Evolutionary conservation across 2,113 vertebrate genomes (phyloP).

Genomic region (Cephalopholis sonnerati): DNA sequence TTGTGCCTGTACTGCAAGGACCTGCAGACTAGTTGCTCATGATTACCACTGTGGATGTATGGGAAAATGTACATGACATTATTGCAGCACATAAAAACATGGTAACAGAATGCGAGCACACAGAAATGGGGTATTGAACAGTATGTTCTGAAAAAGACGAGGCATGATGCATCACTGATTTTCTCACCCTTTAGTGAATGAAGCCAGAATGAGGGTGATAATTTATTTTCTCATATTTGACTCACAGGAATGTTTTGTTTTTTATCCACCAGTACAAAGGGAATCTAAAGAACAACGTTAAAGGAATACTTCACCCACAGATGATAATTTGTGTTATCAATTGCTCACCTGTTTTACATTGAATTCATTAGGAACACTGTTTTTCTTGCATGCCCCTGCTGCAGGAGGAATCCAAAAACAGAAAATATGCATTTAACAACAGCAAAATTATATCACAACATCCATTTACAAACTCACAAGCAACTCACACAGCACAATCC

Average conservation of each 20-base stretch:
- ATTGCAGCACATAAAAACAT: constrained; percentile 27
- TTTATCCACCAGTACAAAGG: constrained; percentile 16
- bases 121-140: constrained; percentile 47
- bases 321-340: no score
- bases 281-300: constrained; percentile 30
- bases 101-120: constrained; percentile 25
- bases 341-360: no score
- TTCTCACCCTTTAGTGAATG: constrained; percentile 63
- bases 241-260: constrained; percentile 42
- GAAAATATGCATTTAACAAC: no score
- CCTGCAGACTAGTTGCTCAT: constrained; percentile 23
- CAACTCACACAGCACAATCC: no score
- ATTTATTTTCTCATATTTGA: constrained; percentile 63
- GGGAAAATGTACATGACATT: constrained; percentile 33
- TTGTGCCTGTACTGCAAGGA: constrained; percentile 38
- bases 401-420: no score
- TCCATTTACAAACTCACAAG: no score
- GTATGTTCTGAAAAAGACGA: constrained; percentile 68
- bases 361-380: no score
- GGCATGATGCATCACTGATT: constrained; percentile 67
- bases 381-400: no score
- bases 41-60: constrained; percentile 35
- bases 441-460: no score
- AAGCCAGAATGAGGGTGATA: constrained; percentile 39
- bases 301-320: no score